Conservation (phyloP, 92 coral and sea anemone species). For the Palythoa grandis region DNA sequence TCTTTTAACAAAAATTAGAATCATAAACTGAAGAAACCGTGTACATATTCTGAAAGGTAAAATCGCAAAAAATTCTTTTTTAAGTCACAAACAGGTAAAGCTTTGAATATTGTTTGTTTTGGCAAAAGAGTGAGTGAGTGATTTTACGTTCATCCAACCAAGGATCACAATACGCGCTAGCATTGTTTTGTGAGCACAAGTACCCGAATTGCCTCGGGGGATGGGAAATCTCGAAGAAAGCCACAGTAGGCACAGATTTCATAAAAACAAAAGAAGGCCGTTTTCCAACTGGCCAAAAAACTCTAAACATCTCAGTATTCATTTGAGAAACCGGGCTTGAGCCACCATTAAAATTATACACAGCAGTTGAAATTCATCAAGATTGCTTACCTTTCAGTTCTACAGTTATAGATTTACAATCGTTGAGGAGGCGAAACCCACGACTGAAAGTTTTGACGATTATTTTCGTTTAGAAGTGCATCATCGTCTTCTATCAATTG, state of each 20-base stretch:
- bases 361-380: not conserved
- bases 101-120: slow-evolving; percentile 33
- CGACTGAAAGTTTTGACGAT: slow-evolving; percentile 29
- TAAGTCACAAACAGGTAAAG: slow-evolving; percentile 8
- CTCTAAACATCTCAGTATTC: not conserved
- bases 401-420: not conserved
- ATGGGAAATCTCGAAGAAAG: slow-evolving; percentile 2
- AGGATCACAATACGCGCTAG: not conserved
- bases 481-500: slow-evolving; percentile 91
- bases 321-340: not conserved
- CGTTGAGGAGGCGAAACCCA: slow-evolving; percentile 32
- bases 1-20: not conserved
- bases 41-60: not conserved
- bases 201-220: slow-evolving; percentile 24
- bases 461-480: slow-evolving; percentile 59
- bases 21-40: not conserved
- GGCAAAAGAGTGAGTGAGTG: not conserved
- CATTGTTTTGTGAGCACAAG: slow-evolving; percentile 3
- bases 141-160: slow-evolving; percentile 24
- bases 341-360: not conserved
- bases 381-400: not conserved
- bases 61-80: not conserved
- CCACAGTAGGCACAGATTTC: not conserved
- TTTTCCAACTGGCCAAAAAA: slow-evolving; percentile 1
- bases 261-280: slow-evolving; percentile 14